Conservation (phyloP, 2,113 vertebrate genomes). For the Aegithalos caudatus region DNA sequence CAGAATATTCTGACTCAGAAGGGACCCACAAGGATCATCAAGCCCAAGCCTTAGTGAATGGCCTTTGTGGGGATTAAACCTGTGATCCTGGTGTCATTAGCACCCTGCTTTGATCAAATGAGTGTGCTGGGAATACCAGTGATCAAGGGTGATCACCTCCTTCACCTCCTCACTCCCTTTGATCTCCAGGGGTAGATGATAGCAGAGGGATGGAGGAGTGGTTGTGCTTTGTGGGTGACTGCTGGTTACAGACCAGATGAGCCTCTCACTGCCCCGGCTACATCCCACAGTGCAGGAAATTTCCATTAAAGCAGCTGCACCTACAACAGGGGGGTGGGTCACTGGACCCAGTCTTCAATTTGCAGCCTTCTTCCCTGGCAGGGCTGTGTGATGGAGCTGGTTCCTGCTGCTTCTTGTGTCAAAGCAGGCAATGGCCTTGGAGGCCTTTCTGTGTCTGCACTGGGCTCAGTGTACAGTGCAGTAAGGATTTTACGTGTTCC, state of each 20-base stretch:
- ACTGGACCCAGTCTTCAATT: not conserved
- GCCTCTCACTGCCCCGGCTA: not conserved
- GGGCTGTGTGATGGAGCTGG: not conserved
- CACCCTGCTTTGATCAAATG: not conserved
- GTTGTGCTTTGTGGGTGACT: not conserved
- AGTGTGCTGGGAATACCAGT: not conserved
- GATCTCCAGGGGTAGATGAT: not conserved
- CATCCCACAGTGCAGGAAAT: not conserved
- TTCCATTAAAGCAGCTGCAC: not conserved
- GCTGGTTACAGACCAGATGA: not conserved
- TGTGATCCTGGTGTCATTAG: not conserved
- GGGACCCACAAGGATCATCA: not conserved
- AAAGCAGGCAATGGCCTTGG: not conserved
- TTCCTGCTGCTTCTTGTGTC: not conserved
- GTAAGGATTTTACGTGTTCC: not conserved
- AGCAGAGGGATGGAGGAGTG: accelerated
- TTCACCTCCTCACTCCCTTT: not conserved
- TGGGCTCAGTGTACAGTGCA: not conserved
- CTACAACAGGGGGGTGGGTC: accelerated
- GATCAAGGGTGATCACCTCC: not conserved
- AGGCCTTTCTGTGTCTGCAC: not conserved
- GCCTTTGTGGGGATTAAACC: too few relatives aligned
- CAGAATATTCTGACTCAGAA: not conserved
- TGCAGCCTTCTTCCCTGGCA: not conserved
- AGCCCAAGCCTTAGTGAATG: not conserved